Evolutionary conservation across 2,888 invertebrate species (phyloP).

Genomic region (Ochlodes sylvanus): DNA sequence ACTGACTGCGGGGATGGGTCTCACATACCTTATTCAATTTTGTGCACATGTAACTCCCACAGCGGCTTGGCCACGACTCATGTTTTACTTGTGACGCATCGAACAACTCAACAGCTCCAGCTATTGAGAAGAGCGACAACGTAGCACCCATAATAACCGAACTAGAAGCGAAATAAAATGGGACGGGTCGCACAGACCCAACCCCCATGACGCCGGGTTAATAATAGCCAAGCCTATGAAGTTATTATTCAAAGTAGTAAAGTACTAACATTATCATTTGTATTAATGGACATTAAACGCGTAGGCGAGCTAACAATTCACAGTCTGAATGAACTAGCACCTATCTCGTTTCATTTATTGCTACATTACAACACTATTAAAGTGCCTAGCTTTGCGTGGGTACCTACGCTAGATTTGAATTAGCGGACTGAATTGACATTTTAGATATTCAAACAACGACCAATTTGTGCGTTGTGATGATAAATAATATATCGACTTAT

Average conservation of each 20-base stretch:
- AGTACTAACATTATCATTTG: constrained; percentile 34
- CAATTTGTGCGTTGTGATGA: too few relatives aligned
- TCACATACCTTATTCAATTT: too few relatives aligned
- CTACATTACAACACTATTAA: constrained; percentile 30
- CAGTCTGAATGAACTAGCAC: constrained; percentile 23
- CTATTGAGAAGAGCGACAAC: too few relatives aligned
- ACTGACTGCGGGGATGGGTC: too few relatives aligned
- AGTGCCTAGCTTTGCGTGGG: constrained; percentile 15
- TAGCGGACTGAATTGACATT: constrained; percentile 15
- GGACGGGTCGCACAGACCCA: too few relatives aligned
- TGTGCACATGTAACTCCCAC: too few relatives aligned
- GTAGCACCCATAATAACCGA: too few relatives aligned
- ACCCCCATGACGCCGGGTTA: too few relatives aligned
- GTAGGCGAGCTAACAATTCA: constrained; percentile 35
- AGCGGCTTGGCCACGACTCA: too few relatives aligned
- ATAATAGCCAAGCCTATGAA: constrained; percentile 1
- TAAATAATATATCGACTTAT: neutral
- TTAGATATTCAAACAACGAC: neutral
- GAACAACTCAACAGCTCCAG: too few relatives aligned
- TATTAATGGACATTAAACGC: constrained; percentile 33
- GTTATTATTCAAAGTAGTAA: constrained; percentile 31
- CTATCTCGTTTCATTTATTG: constrained; percentile 31
- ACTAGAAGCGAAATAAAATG: too few relatives aligned
- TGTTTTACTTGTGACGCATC: too few relatives aligned
- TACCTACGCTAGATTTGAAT: constrained; percentile 16